These are phyloP conservation scores for Scaptomyza polygonia DNA, from an alignment of 2,888 invertebrate genomes.

Conservation along the genomic window DNA sequence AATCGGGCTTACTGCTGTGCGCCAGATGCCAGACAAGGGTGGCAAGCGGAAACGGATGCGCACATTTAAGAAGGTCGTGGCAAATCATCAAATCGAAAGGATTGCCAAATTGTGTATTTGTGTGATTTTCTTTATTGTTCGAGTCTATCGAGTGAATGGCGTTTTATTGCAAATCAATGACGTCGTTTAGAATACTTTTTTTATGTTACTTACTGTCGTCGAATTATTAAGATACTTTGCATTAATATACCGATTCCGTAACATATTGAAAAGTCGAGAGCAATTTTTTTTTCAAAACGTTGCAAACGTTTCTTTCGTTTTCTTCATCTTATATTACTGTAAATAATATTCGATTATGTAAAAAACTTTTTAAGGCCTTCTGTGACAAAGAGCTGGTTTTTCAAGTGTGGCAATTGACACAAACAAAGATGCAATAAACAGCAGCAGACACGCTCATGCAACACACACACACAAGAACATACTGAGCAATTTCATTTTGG, in stretches of 20 bases:
- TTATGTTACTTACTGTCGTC: constrained; percentile 1
- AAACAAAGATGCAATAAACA: constrained; percentile 29
- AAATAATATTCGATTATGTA: too few species aligned
- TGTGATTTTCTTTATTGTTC: constrained; percentile 12
- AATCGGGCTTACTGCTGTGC: not conserved
- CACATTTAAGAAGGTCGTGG: constrained; percentile 68
- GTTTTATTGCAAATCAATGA: constrained; percentile 45
- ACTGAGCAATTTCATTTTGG: constrained; percentile 23
- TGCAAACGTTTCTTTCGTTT: too few species aligned
- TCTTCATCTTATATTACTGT: too few species aligned
- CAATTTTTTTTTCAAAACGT: too few species aligned
- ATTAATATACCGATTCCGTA: not conserved
- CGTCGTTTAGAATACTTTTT: constrained; percentile 37
- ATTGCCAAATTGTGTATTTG: constrained; percentile 32
- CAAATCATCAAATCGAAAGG: constrained; percentile 64
- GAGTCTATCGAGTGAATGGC: constrained; percentile 41
- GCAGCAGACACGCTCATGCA: constrained; percentile 10
- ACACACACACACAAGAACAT: not conserved
- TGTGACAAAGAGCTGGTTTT: not conserved
- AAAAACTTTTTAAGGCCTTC: not conserved
- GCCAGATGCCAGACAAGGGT: constrained; percentile 24
- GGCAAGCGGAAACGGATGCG: constrained; percentile 61
- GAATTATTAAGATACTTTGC: constrained; percentile 4
- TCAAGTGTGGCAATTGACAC: constrained; percentile 13
- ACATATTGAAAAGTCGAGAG: constrained; percentile 1